Base-by-base conservation (phyloP, 1,140 invertebrate genomes). In the Galleria mellonella region DNA sequence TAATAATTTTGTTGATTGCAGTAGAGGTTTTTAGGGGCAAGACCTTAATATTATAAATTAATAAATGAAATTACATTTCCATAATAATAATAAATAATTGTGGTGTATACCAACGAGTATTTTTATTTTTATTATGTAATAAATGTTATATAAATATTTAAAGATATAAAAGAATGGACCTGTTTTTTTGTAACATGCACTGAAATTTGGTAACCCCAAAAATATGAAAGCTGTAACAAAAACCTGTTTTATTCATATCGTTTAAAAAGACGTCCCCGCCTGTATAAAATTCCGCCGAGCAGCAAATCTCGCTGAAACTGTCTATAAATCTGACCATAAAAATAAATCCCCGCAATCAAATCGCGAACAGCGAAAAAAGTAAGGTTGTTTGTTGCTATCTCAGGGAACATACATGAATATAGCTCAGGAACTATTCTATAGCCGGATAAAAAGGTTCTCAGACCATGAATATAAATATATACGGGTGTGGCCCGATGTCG, bases 321-420 rank as follows among this genome's bases (percentile, higher is more conserved):
- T 73, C 73, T 74, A 77, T 84, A 81, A 84, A 84, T 78, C 67
- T 76, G 73, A 72, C 63, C 72, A 73, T 82, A 83, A 84, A 83
- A 84, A 64, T 81, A 84, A 81, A 84, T 81, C 81, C 77, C 58
- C 48, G 67, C 77, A 84, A 84, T 84, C 77, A 82, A 84, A 82
- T 83, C 67, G 75, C 61, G 72, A 83, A 79, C 69, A 71, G 57
- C 67, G 62, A 73, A 81, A 79, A 81, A 76, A 78, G 72, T 73
- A 75, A 69, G 74, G 72, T 78, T 81, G 70, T 78, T 79, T 82
- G 77, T 75, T 78, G 67, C 67, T 69, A 75, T 74, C 59, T 69
- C 53, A 67, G 52, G 55, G 52, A 72, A 59, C 70, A 67, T 69
- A 71, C 58, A 79, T 66, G 64, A 66, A 68, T 74, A 71, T 69